Evolutionary conservation across 2,797 vertebrate genomes (phyloP), one percentile per base, ranked within the genome.

Genomic region (Acanthurus tractus): DNA sequence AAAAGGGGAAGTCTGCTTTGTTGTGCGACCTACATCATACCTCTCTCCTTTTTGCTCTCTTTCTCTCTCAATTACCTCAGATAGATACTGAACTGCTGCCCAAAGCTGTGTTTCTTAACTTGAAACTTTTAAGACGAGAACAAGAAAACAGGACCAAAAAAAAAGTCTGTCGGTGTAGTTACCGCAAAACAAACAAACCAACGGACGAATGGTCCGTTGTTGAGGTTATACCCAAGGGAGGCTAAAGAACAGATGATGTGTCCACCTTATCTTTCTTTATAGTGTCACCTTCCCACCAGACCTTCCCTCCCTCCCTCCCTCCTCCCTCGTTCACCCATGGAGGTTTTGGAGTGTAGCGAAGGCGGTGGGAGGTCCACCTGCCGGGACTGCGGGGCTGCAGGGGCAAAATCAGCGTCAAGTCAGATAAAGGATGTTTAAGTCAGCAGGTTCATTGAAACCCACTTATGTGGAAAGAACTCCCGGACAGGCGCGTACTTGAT

Each of bases 371-470:
- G 6, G 84, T 82, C 85, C 84, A 88, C 87, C 88, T 88, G 86
- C 76, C 80, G 75, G 76, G 53, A 54, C 68, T 34, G 7, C 58
- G 70, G 63, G 63, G 50, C 81, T 63, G 64, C 69, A 72, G 76
- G 65, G 77, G 66, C 78, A 74, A 86, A 85, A 90, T 59, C 76
- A 56, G 71, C 14, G 70, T 87, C 76, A 65, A 69, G 63, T 74
- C 74, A 83, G 76, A 92, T 85, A 83, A 86, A 76, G 81, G 63
- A 78, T 69, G 52, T 79, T 74, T 76, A 86, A 88, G 81, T 89
- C 89, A 86, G 84, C 89, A 91, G 84, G 83, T 86, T 89, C 71
- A 86, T 42, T 86, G 83, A 86, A 88, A 90, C 82, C 68, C 82
- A 82, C 74, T 89, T 85, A 79, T 71, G 81, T 83, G 88, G 74